These are phyloP conservation scores for Lacerta agilis DNA, from an alignment of 2,797 vertebrate genomes.

Conservation along the genomic window DNA sequence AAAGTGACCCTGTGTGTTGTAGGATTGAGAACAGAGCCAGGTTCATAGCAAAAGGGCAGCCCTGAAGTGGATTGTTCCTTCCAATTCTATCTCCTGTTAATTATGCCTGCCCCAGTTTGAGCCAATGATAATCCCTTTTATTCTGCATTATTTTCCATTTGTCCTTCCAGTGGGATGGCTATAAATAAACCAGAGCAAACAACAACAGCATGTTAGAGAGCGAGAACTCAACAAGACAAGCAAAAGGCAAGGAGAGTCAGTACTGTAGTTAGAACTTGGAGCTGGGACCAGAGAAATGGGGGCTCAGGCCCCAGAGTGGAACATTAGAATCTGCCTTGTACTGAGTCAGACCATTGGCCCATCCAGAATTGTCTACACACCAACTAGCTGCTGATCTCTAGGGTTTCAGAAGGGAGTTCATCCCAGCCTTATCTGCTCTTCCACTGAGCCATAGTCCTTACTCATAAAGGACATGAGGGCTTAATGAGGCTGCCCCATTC, in stretches of 20 bases:
- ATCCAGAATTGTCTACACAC: too few species aligned
- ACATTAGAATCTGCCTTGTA: too few species aligned
- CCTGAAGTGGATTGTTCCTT: not conserved
- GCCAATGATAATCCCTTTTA: conserved; percentile 37
- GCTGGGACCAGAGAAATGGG: not conserved
- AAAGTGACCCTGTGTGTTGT: not conserved
- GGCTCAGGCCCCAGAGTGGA: not conserved
- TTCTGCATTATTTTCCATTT: conserved; percentile 42
- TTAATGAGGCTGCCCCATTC: not conserved
- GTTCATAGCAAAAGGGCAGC: not conserved
- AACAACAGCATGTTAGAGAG: conserved; percentile 21
- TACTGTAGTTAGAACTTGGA: not conserved
- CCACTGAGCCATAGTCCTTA: too few species aligned
- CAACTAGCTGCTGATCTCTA: too few species aligned
- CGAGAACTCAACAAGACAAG: not conserved
- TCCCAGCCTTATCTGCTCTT: too few species aligned
- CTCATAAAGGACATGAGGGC: too few species aligned
- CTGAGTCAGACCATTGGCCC: too few species aligned
- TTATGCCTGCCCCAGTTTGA: conserved; percentile 29
- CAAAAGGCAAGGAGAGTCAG: not conserved
- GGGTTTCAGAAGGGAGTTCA: too few species aligned
- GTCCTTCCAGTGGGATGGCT: conserved; percentile 27
- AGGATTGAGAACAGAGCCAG: not conserved
- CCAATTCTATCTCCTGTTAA: conserved; percentile 7
- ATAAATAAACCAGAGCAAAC: conserved; percentile 40